Conservation (phyloP, 2,888 invertebrate species). For the Darwinula stevensoni region DNA sequence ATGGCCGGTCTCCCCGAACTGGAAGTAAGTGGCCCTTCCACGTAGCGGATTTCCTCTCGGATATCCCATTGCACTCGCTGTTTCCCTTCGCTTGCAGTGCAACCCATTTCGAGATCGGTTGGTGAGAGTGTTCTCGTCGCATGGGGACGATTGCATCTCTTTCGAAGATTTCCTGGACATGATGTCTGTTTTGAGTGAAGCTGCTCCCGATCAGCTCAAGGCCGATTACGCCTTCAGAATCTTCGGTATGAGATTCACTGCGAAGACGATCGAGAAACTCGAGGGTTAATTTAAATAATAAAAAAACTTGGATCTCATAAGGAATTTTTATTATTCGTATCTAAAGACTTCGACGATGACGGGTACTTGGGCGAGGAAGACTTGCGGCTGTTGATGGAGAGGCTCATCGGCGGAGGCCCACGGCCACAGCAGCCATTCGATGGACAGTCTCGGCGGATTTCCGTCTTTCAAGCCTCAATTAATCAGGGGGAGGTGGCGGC, state of each 20-base stretch:
- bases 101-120: too few relatives aligned
- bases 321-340: too few relatives aligned
- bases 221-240: conserved; percentile 85
- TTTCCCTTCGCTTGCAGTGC: too few relatives aligned
- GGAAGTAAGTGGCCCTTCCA: too few relatives aligned
- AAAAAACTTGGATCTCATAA: too few relatives aligned
- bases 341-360: conserved; percentile 73
- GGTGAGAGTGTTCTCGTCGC: conserved; percentile 20
- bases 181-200: conserved; percentile 83
- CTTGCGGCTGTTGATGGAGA: conserved; percentile 44
- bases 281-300: too few relatives aligned
- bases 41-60: too few relatives aligned
- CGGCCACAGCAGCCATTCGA: too few relatives aligned
- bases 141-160: conserved; percentile 59
- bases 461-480: too few relatives aligned
- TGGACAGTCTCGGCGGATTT: conserved; percentile 36
- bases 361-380: conserved; percentile 67
- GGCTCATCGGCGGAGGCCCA: conserved; percentile 41
- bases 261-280: background rate
- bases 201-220: conserved; percentile 67
- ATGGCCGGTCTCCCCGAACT: too few relatives aligned
- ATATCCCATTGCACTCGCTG: too few relatives aligned
- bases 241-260: conserved; percentile 34
- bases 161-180: conserved; percentile 89
- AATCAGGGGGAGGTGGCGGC: too few relatives aligned